Base-by-base conservation (phyloP, 2,113 vertebrate species). In the Lipophrys pholis region DNA sequence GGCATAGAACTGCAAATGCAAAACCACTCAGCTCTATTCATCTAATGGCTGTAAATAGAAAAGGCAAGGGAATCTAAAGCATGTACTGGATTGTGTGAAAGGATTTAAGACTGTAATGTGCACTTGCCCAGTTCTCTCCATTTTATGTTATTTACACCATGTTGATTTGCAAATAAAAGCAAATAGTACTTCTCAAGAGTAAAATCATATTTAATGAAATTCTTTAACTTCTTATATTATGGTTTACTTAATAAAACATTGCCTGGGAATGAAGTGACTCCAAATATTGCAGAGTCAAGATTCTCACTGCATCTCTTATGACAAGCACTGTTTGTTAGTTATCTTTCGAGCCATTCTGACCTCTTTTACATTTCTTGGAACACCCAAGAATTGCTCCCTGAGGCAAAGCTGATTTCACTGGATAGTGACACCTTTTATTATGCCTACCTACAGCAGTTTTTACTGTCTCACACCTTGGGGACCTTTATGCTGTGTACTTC, bases 401-500 rank as follows among this genome's bases (percentile, higher is more conserved):
- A 76, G 78, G 78, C 61, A 62, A 53, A 61, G 8, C 65, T 78
- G 65, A 85, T 76, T 88, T 69, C 73, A 86, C 66, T 67, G 53
- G 50, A 87, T 79, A 63, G 69, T 71, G 77, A 76, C 56, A 78
- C 53, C 11, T 82, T 79, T 87, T 84, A 88, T 83, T 84, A 80
- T 59, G 16, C 72, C 69, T 68, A 74, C 83, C 73, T 85, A 79
- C 76, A 89, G 82, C 75, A 77, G 64, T 69, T 78, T 83, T 81
- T 75, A 78, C 55, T 64, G 53, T 35, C 73, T 80, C 78, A 78
- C 79, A 87, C 73, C 62, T 45, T 21, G 55, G 38, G 46, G 73
- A 80, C 56, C 45, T 62, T 74, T 56, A 52, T 76, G 56, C 46
- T 70, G 64, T 40, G 21, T 17, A 56, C 65, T 51, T 80, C 43